Conservation (phyloP, 1,140 invertebrate genomes). For the Ridgeia piscesae region DNA sequence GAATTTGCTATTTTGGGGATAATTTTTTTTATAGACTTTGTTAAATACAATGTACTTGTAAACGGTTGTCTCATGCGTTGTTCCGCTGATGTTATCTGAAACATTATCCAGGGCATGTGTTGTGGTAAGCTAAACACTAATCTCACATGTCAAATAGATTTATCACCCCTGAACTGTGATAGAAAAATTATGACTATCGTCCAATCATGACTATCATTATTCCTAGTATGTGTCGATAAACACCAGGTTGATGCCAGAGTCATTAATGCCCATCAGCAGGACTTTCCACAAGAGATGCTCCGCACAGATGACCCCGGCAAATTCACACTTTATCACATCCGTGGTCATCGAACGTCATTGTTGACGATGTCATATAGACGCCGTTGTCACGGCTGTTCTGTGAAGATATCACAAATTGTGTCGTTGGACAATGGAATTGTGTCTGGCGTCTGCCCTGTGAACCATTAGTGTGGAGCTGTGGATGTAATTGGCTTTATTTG, state of each 20-base stretch:
- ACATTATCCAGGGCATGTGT: not conserved
- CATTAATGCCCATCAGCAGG: not conserved
- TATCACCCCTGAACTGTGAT: no score
- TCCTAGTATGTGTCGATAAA: not conserved
- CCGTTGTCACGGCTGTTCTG: not conserved
- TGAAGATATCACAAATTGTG: not conserved
- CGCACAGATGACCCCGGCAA: not conserved
- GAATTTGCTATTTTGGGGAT: not conserved
- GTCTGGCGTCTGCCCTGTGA: not conserved
- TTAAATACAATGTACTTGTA: not conserved
- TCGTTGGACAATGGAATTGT: conserved; percentile 1
- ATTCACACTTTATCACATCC: not conserved
- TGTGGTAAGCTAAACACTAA: no score
- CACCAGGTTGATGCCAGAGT: not conserved
- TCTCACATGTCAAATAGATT: no score
- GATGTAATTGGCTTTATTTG: not conserved
- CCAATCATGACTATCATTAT: not conserved
- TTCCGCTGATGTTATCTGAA: not conserved
- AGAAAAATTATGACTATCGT: not conserved
- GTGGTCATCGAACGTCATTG: not conserved
- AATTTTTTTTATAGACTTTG: not conserved
- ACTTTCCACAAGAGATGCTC: not conserved
- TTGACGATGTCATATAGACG: not conserved
- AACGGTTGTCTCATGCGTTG: not conserved
- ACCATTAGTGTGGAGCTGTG: not conserved